phyloP scores from a whole-genome alignment of 2,888 invertebrate species.

The Tinea semifulvella region DNA sequence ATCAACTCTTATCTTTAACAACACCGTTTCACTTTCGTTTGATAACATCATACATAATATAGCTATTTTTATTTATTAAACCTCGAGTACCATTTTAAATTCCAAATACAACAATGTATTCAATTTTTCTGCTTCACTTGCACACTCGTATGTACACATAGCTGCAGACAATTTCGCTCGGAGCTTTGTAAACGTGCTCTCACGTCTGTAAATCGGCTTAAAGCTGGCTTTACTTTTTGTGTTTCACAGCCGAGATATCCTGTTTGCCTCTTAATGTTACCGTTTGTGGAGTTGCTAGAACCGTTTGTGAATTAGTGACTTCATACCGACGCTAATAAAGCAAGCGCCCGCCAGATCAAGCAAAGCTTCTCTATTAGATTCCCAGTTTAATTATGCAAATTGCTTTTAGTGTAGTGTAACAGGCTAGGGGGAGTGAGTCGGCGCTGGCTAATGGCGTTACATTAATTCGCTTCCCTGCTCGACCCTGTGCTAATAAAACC shows the following conservation, averaged over 20 bases:
- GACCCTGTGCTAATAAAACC: constrained; percentile 10
- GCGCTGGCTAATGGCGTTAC: constrained; percentile 14
- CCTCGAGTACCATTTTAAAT: too few species aligned
- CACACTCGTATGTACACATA: background rate
- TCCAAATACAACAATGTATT: constrained; percentile 4
- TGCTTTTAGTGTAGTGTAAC: constrained; percentile 21
- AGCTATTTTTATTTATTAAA: too few species aligned
- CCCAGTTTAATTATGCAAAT: constrained; percentile 24
- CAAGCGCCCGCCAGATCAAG: constrained; percentile 14
- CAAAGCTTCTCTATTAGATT: constrained; percentile 20
- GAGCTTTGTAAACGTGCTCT: constrained; percentile 12
- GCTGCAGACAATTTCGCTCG: constrained; percentile 9
- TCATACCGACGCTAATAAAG: constrained; percentile 7
- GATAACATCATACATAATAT: constrained; percentile 4
- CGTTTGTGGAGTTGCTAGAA: constrained; percentile 9
- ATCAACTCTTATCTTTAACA: constrained; percentile 2
- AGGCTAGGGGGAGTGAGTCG: constrained; percentile 6
- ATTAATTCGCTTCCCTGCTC: constrained; percentile 15
- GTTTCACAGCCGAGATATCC: constrained; percentile 7
- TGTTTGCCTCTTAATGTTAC: constrained; percentile 11
- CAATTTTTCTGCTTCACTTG: constrained; percentile 2
- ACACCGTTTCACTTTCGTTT: constrained; percentile 5
- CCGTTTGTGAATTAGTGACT: constrained; percentile 11
- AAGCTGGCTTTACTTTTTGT: constrained; percentile 12
- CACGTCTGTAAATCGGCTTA: constrained; percentile 11